Evolutionary conservation across 2,797 vertebrate genomes (phyloP).

Genomic region (Falco columbarius): DNA sequence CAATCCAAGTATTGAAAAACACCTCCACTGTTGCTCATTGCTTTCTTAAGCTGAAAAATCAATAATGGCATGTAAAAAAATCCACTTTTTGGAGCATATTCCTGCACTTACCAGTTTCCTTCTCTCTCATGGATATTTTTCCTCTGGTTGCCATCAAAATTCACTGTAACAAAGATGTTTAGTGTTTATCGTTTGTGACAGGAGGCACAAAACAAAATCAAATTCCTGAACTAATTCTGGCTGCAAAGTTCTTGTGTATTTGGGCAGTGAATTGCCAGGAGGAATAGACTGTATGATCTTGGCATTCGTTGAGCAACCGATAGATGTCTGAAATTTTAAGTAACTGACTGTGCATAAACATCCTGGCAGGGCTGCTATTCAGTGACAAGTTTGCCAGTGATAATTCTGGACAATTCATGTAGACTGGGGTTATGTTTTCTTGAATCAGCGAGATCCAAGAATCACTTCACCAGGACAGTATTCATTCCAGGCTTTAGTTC

Average conservation of each 20-base stretch:
- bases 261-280: neutral
- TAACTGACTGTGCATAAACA: neutral
- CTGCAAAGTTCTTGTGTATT: conserved; percentile 12
- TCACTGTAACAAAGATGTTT: conserved; percentile 13
- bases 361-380: neutral
- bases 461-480: neutral
- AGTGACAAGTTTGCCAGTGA: neutral
- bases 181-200: conserved; percentile 6
- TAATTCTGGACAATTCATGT: neutral
- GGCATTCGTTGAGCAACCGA: neutral
- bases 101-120: neutral
- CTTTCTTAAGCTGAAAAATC: conserved; percentile 39
- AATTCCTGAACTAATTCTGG: neutral
- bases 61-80: neutral
- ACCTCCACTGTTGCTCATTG: neutral
- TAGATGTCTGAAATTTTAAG: conserved; percentile 17
- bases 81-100: neutral
- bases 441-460: neutral
- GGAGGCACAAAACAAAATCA: neutral
- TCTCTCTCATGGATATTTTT: neutral
- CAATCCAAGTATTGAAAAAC: conserved; percentile 45
- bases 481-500: neutral
- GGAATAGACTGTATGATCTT: neutral
- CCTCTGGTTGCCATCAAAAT: neutral
- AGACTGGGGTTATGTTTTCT: neutral